Percentiles rank a stretch among this genome's conserved stretches.
These are phyloP conservation scores for Metacarcinus magister DNA, from an alignment of 2,888 invertebrate genomes.

Conservation along the genomic window DNA sequence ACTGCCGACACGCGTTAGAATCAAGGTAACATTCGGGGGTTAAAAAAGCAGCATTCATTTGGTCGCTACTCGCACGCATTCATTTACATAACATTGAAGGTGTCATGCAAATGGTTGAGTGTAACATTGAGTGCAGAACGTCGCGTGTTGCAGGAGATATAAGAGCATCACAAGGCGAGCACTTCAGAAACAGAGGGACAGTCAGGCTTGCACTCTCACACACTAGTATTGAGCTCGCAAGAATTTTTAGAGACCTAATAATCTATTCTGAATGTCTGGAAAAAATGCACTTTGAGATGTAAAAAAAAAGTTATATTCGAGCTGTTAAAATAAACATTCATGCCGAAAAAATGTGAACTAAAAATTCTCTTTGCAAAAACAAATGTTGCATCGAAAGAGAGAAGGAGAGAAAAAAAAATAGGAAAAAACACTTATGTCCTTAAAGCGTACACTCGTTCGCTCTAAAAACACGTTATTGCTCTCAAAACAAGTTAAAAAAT, in stretches of 20 bases:
- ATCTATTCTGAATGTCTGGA: background rate
- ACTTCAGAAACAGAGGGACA: background rate
- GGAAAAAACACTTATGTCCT: background rate
- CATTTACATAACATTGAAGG: background rate
- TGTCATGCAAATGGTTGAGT: background rate
- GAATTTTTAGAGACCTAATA: too few species aligned
- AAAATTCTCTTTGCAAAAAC: background rate
- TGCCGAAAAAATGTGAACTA: background rate
- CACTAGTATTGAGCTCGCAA: background rate
- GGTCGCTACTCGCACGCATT: background rate
- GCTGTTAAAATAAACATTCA: background rate
- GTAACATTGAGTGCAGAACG: background rate
- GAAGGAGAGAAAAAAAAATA: background rate
- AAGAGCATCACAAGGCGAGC: too few species aligned
- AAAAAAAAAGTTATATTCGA: background rate
- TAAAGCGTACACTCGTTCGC: background rate
- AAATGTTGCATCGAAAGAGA: background rate
- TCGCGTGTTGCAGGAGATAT: background rate
- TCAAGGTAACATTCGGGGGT: background rate
- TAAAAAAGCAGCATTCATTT: background rate
- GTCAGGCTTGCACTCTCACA: background rate
- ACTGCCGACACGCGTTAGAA: background rate
- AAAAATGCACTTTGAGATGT: background rate
- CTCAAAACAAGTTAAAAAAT: background rate
- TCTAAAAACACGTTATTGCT: conserved; percentile 2